Evolutionary conservation across 30 jellyfish, hydroid and myxozoan species (phyloP).

Genomic region (Turritopsis rubra): DNA sequence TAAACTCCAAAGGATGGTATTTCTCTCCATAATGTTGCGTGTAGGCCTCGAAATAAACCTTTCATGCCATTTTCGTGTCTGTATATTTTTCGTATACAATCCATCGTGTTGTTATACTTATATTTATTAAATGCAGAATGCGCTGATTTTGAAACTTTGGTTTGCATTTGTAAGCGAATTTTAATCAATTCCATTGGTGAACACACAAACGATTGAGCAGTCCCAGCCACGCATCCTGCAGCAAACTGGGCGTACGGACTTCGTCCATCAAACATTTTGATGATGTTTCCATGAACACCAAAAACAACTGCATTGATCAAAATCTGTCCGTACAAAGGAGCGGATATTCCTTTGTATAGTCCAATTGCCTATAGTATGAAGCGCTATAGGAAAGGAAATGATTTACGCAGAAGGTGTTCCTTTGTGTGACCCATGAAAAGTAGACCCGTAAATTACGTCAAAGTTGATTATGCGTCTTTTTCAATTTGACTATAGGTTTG

Average conservation of each 20-base stretch:
- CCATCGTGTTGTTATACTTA: slow-evolving; percentile 42
- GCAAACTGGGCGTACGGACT: slow-evolving; percentile 47
- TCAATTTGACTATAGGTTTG: too few relatives aligned
- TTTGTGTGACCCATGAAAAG: not conserved
- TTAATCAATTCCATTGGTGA: slow-evolving; percentile 74
- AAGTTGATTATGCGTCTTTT: not conserved
- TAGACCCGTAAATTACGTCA: not conserved
- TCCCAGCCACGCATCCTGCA: slow-evolving; percentile 83
- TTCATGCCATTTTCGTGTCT: slow-evolving; percentile 37
- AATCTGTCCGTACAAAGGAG: slow-evolving; percentile 69
- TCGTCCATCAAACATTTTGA: slow-evolving; percentile 30
- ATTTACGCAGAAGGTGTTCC: not conserved
- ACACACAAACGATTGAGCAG: slow-evolving; percentile 43
- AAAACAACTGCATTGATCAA: slow-evolving; percentile 52
- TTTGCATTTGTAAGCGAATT: slow-evolving; percentile 66
- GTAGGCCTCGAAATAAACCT: slow-evolving; percentile 57
- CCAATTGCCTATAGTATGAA: slow-evolving; percentile 45
- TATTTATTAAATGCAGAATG: not conserved
- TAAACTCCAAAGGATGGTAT: slow-evolving; percentile 72
- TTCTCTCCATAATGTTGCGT: slow-evolving; percentile 57
- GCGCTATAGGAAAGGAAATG: not conserved
- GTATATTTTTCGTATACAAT: slow-evolving; percentile 44
- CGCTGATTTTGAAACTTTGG: slow-evolving; percentile 21
- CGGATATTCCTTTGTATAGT: slow-evolving; percentile 66
- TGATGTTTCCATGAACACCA: slow-evolving; percentile 74